Evolutionary conservation across 1,140 invertebrate species (phyloP).

Genomic region (Tribolium madens): DNA sequence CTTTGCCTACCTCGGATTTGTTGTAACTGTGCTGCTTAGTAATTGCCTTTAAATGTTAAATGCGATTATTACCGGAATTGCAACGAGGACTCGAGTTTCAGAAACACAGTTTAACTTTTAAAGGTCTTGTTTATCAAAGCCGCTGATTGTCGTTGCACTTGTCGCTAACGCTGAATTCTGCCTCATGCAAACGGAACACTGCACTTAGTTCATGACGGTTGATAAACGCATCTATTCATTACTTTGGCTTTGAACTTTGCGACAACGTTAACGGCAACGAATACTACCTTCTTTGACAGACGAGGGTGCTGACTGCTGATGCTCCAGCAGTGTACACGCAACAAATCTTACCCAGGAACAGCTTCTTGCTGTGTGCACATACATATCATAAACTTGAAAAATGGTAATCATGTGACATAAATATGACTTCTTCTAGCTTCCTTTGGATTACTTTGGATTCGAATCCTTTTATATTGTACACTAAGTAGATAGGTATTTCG

Average conservation of each 20-base stretch:
- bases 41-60: constrained; percentile 42
- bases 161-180: neutral
- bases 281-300: too few species aligned
- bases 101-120: constrained; percentile 7
- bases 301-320: too few species aligned
- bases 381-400: too few species aligned
- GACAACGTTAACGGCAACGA: neutral
- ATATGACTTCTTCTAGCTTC: too few species aligned
- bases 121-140: neutral
- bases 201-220: neutral
- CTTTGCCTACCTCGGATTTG: constrained; percentile 8
- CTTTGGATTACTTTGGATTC: too few species aligned
- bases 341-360: too few species aligned
- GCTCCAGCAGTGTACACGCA: too few species aligned
- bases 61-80: constrained; percentile 29
- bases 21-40: constrained; percentile 39
- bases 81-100: neutral
- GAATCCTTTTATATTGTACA: too few species aligned
- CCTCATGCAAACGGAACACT: neutral
- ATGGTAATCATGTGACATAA: too few species aligned
- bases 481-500: too few species aligned
- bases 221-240: neutral
- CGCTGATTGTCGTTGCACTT: neutral
- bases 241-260: neutral
- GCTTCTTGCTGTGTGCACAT: too few species aligned